Base-by-base conservation (phyloP, 37 sponge, comb jelly and placozoan genomes). In the Geodia barretti region DNA sequence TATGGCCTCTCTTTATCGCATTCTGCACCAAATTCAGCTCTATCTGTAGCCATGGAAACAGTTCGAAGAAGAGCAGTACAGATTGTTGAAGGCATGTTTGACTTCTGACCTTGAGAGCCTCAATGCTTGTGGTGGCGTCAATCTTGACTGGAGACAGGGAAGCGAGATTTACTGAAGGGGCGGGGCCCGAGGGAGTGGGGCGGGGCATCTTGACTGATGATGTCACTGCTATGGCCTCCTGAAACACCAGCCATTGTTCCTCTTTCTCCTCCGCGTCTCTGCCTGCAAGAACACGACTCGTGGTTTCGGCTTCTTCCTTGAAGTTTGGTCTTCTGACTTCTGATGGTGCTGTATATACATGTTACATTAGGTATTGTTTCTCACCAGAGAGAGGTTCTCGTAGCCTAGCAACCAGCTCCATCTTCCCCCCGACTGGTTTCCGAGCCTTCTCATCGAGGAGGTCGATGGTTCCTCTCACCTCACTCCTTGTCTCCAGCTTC, bases 301-400 rank as follows among this genome's bases (percentile, higher is more conserved):
- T 74, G 40, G 59, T 74, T 54, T 41, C 60, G 40, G 75, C 31
- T 54, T 41, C 60, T 41, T 54, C 26, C n/a, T 74, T 54, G 40
- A 60, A 47, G 75, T 74, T 54, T 74, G 75, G 40, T 17, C 21
- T 54, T 74, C n/a, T 41, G 75, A 47, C 60, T 74, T 17, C 26
- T 7, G 40, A 33, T 74, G 77, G n/a, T 62, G 41, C 59, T 62
- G 77, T 62, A 33, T 54, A 60, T 74, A 29, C n/a, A n/a, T n/a
- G n/a, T n/a, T n/a, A n/a, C n/a, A n/a, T n/a, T n/a, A n/a, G n/a
- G n/a, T n/a, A n/a, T n/a, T n/a, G n/a, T n/a, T 74, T 54, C 43
- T 11, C 17, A 83, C 84, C 87, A 35, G 77, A 72, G 9, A 95
- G 72, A 1, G 93, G 96, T 62, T 95, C 91, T 58, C 96, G 74